Conservation (phyloP, 2,888 invertebrate genomes). For the Eurois occulta region DNA sequence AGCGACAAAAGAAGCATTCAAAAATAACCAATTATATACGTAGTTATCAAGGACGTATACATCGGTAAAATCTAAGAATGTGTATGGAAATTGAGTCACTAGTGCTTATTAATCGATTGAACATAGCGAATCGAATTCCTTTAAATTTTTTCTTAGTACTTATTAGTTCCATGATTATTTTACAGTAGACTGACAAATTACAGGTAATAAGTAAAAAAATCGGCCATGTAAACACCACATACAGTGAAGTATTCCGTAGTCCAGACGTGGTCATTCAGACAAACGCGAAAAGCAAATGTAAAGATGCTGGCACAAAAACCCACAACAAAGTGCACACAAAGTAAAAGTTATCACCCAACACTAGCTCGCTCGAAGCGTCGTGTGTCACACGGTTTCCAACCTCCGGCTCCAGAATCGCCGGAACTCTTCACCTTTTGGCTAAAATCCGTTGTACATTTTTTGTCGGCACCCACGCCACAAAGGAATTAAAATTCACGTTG, state of each 20-base stretch:
- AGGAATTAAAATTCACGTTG: conserved; percentile 7
- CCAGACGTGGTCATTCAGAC: neutral
- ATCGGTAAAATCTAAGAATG: too few relatives aligned
- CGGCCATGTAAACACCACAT: neutral
- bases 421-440: neutral
- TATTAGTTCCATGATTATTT: neutral
- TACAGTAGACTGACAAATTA: neutral
- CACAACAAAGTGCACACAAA: neutral
- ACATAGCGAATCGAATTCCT: neutral
- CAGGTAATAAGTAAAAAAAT: neutral
- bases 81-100: too few relatives aligned
- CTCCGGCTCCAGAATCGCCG: neutral
- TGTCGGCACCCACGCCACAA: neutral
- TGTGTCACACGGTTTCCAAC: neutral
- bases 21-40: too few relatives aligned
- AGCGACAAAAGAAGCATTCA: neutral
- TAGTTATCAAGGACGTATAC: too few relatives aligned
- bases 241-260: neutral
- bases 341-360: neutral
- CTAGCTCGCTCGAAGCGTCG: neutral
- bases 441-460: neutral
- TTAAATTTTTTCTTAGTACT: neutral
- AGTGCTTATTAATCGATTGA: neutral
- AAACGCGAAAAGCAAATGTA: neutral
- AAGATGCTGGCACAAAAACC: neutral